Conservation (phyloP, 2,113 vertebrate species). For the Phaethornis superciliosus region DNA sequence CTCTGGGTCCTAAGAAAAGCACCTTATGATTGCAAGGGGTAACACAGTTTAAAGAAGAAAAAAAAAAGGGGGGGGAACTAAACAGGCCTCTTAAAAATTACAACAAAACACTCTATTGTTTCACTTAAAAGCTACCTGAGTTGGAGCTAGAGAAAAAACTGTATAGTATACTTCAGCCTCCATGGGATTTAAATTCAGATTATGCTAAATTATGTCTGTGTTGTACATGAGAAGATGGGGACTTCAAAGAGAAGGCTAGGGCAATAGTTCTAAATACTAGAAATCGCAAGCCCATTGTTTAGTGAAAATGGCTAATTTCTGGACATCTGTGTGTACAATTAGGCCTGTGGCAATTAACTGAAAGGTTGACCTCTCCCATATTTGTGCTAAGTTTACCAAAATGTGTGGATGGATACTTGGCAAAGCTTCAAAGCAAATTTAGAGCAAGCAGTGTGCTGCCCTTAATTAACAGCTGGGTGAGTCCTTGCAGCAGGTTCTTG, state of each 20-base stretch:
- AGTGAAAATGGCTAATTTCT: background rate
- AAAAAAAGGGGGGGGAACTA: background rate
- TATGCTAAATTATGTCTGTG: background rate
- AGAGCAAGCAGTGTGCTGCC: background rate
- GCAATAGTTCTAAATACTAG: background rate
- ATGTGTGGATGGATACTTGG: rapidly evolving
- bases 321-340: background rate
- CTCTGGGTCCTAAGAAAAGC: background rate
- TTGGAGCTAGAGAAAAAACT: background rate
- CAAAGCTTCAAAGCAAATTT: background rate
- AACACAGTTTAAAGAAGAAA: background rate
- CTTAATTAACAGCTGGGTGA: background rate
- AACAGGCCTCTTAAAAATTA: background rate
- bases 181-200: background rate
- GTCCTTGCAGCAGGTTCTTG: background rate
- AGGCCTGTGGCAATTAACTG: background rate
- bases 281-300: background rate
- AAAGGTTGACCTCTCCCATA: background rate
- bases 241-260: background rate
- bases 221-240: background rate
- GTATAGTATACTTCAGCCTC: background rate
- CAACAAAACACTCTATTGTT: background rate
- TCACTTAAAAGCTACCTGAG: background rate
- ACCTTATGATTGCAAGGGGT: background rate
- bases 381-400: background rate